These are phyloP conservation scores for Plecturocebus donacophilus DNA, from an alignment of 2,113 vertebrate genomes.

Conservation along the genomic window DNA sequence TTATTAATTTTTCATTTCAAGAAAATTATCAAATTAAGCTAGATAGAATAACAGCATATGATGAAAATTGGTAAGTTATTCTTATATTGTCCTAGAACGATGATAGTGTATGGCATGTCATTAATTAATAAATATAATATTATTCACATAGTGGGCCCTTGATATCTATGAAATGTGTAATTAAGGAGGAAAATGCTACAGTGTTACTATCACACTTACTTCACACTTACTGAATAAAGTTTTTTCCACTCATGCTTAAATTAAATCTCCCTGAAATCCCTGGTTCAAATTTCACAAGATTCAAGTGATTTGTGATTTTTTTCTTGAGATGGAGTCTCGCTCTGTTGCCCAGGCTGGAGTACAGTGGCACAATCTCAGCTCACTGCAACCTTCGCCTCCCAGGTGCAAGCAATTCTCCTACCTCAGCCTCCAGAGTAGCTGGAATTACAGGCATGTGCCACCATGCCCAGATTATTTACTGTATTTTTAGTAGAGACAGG, in stretches of 20 bases:
- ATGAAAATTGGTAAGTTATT: conserved; percentile 39
- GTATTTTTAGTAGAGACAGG: too few species aligned
- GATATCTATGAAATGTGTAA: neutral
- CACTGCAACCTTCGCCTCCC: too few species aligned
- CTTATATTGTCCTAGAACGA: neutral
- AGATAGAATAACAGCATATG: conserved; percentile 28
- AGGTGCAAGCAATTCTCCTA: too few species aligned
- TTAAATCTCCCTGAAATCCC: conserved; percentile 35
- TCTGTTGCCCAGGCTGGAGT: neutral
- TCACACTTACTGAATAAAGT: neutral
- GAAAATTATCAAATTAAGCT: conserved; percentile 53
- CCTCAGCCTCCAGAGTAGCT: too few species aligned
- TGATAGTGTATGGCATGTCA: neutral
- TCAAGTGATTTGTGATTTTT: conserved; percentile 24
- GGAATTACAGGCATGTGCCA: too few species aligned
- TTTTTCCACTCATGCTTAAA: conserved; percentile 17
- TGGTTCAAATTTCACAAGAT: conserved; percentile 18
- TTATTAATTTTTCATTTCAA: conserved; percentile 44
- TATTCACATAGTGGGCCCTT: neutral
- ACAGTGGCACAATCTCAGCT: neutral
- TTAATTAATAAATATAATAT: conserved; percentile 53
- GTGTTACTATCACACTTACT: conserved; percentile 6
- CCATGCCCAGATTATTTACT: too few species aligned
- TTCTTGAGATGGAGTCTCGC: neutral
- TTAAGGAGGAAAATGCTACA: conserved; percentile 44